Evolutionary conservation across 2,113 vertebrate genomes (phyloP), one percentile per base, ranked within the genome.

Genomic region (Mesembrinibis cayennensis): DNA sequence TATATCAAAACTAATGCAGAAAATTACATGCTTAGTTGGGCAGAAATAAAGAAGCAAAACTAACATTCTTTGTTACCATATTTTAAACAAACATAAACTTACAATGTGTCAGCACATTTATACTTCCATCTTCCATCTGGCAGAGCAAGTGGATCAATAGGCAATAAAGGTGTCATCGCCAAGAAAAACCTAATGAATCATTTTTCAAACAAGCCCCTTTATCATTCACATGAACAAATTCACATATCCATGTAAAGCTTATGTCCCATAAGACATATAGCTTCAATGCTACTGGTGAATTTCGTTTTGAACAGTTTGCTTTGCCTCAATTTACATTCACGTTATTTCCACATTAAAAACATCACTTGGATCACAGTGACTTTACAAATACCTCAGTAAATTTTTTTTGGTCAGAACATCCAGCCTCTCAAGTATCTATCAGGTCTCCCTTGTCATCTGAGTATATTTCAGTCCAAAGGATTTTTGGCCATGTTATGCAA

Each of bases 1-100:
- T 82, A 42, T 59, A 63, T 40, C 20, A 92, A 91, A 87, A 58
- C n/a, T 53, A 81, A 53, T 66, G 22, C 53, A 81, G 50, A 66
- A 95, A 91, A 87, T 47, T 38, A n/a, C 22, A 59, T 18, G 20
- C 3, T 3, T 62, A 23, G 5, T 73, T 67, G 7, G 22, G 12
- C 77, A 93, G 42, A 34, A 78, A 66, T 70, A 47, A 67, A 91
- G 84, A 66, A 16, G 4, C 8, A 66, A 86, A 95, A 20, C 6
- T 66, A 58, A 59, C 22, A n/a, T 70, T 63, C 32, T 70, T 62
- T 2, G 2, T 84, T 67, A 44, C 20, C 74, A 38, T 26, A 55
- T 81, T 95, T 95, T 78, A 89, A 93, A 62, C 19, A 78, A 86
- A 58, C n/a, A n/a, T 66, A 58, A 93, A 47, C 23, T 82, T 69